Base-by-base conservation (phyloP, 1,140 invertebrate species). In the Drosophila rhopaloa region DNA sequence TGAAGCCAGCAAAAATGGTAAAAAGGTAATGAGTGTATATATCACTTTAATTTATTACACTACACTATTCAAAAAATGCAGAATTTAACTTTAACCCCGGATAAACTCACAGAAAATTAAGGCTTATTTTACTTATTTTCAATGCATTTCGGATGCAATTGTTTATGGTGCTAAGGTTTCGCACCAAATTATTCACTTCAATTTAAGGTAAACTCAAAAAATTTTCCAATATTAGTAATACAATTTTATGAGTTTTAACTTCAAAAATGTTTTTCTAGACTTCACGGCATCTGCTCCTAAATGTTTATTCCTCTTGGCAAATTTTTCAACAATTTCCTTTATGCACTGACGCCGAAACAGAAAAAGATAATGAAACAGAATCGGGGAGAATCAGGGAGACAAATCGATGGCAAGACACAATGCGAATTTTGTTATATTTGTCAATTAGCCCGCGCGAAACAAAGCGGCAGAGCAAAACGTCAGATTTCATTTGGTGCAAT, bases 401-500 rank as follows among this genome's bases (percentile, higher is more conserved):
- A 32, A 32, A 32, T 32, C 29, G 29, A 63, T 43, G 59, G 11
- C 46, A 59, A 66, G 60, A 65, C 38, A 40, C 46, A 13, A 51
- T 35, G 27, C 13, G 46, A 32, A 19, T 66, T 68, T 68, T 66
- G 65, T 43, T 53, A 67, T 80, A 75, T 86, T 86, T 86, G 83
- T 72, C 79, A 86, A 83, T 88, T 76, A 79, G 76, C 82, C 82
- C 82, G 83, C 83, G 83, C 79, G 83, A 86, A 88, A 86, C 83
- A 86, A 86, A 73, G 83, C 82, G 59, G 71, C 83, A 86, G 62
- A 82, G 63, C 76, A 76, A 79, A 86, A 88, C 66, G 79, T 79
- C 84, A 83, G 80, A 71, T 83, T 86, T 68, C 54, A 77, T 73
- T 61, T 62, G 73, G 50, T 58, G 55, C 55, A 59, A 35, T 57